Percentiles rank a stretch among this genome's conserved stretches.
Conservation (phyloP, 2,113 vertebrate genomes). For the Geothlypis trichas region DNA sequence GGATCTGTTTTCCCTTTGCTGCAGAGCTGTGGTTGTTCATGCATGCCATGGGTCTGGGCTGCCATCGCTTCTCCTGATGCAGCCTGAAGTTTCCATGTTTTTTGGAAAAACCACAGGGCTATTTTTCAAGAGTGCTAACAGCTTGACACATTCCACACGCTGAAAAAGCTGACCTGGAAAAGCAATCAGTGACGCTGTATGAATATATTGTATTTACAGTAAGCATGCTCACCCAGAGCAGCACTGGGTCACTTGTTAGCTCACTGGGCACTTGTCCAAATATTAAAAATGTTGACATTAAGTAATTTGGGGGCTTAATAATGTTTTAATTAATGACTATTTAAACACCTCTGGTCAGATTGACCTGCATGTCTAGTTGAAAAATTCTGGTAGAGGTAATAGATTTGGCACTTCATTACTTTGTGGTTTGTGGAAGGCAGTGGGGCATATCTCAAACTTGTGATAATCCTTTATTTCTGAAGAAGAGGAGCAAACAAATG, state of each 20-base stretch:
- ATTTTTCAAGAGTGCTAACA: not conserved
- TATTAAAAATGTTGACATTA: constrained; percentile 69
- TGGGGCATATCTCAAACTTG: not conserved
- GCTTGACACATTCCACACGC: not conserved
- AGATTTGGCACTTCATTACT: not conserved
- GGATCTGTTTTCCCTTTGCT: fast-evolving
- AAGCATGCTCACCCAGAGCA: constrained; percentile 30
- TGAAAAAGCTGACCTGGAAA: not conserved
- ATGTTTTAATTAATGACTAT: constrained; percentile 63
- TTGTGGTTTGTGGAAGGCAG: not conserved
- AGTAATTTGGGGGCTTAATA: constrained; percentile 65
- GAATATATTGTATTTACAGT: constrained; percentile 22
- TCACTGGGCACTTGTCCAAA: constrained; percentile 58
- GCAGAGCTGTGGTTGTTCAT: not conserved
- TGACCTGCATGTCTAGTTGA: constrained; percentile 38
- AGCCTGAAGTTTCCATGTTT: not conserved
- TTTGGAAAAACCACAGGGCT: not conserved
- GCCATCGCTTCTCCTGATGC: not conserved
- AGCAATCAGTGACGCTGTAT: not conserved
- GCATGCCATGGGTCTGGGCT: fast-evolving
- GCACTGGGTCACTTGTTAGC: constrained; percentile 52
- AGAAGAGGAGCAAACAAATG: not conserved
- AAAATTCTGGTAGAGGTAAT: constrained; percentile 22
- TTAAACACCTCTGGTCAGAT: constrained; percentile 60
- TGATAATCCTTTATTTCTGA: not conserved